phyloP scores from a whole-genome alignment of 2,888 invertebrate species.

The Artemia sp. region DNA sequence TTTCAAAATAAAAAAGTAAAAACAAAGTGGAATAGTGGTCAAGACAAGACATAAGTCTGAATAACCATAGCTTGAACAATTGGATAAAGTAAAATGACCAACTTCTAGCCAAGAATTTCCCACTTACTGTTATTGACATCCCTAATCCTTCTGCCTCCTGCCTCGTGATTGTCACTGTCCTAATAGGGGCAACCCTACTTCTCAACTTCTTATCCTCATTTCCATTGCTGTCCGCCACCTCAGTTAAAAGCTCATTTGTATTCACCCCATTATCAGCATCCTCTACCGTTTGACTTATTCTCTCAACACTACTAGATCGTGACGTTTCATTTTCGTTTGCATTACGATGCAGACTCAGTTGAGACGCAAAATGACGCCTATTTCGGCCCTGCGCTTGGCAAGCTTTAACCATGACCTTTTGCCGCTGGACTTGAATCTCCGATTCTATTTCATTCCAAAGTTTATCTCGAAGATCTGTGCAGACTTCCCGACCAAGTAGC shows the following conservation, averaged over 20 bases:
- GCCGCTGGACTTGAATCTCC: conserved; percentile 65
- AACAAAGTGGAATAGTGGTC: too few species aligned
- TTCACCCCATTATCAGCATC: background rate
- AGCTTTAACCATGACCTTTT: conserved; percentile 40
- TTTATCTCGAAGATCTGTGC: conserved; percentile 57
- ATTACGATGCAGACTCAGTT: background rate
- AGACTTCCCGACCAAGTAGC: conserved; percentile 58
- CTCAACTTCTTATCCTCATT: background rate
- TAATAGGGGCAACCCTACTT: conserved; percentile 38
- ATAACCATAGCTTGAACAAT: conserved; percentile 2
- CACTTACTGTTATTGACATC: conserved; percentile 58
- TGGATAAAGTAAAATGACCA: background rate
- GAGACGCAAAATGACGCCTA: background rate
- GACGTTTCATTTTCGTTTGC: background rate
- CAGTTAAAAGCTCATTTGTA: background rate
- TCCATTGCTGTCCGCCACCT: background rate
- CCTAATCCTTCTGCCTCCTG: conserved; percentile 61
- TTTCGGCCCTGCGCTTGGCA: conserved; percentile 14
- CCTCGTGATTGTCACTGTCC: conserved; percentile 49
- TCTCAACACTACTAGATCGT: background rate
- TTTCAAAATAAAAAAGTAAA: too few species aligned
- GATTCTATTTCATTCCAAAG: conserved; percentile 66
- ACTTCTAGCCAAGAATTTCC: background rate
- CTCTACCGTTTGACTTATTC: background rate
- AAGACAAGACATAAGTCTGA: too few species aligned